Conservation (phyloP, 2,797 vertebrate genomes). For the Manis pentadactyla region DNA sequence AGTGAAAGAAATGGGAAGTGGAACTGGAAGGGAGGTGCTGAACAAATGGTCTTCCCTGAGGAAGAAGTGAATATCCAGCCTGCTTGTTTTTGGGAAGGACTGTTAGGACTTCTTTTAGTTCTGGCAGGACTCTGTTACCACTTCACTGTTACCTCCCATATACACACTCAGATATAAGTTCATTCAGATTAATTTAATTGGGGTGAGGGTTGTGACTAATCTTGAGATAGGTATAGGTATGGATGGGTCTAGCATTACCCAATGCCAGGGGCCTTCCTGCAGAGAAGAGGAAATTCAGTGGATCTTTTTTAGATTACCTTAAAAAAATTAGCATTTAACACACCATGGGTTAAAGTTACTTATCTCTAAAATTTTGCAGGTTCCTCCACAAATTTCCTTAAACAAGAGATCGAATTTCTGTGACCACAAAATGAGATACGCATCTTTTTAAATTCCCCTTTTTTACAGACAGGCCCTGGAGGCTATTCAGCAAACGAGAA, state of each 20-base stretch:
- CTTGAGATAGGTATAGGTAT: background rate
- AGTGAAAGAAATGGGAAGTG: background rate
- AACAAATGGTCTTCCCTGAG: background rate
- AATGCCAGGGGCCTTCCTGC: background rate
- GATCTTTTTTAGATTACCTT: conserved; percentile 30
- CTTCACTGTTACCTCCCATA: background rate
- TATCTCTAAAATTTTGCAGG: conserved; percentile 35
- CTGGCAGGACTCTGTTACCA: background rate
- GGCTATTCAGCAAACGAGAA: conserved; percentile 8
- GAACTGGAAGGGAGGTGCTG: background rate
- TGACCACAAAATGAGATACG: background rate
- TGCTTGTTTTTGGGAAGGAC: background rate
- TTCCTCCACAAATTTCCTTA: background rate
- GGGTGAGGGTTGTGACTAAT: background rate
- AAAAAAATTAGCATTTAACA: conserved; percentile 39
- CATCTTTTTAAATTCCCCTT: background rate
- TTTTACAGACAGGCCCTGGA: background rate
- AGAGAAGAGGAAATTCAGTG: background rate
- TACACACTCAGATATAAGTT: background rate
- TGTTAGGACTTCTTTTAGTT: background rate
- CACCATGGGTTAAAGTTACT: background rate
- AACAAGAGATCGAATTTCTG: background rate
- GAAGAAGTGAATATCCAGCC: background rate
- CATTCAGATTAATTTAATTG: conserved; percentile 3
- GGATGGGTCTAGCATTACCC: background rate